These are phyloP conservation scores for Epinotia ramella DNA, from an alignment of 2,888 invertebrate genomes.

Conservation along the genomic window DNA sequence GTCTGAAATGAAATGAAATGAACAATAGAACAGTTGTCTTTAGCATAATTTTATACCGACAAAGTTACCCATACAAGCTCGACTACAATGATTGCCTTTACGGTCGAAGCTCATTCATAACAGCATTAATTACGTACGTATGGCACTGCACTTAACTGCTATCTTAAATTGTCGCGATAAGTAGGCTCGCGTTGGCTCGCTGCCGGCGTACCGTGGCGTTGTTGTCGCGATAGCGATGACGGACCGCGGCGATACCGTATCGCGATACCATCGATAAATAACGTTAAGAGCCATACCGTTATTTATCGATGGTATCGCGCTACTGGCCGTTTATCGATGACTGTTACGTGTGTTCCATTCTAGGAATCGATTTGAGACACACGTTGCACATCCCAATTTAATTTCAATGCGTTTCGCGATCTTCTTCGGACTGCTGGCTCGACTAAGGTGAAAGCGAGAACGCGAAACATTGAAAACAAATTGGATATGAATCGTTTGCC, in stretches of 20 bases:
- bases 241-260: constrained; percentile 36
- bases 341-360: constrained; percentile 8
- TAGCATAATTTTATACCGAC: background rate
- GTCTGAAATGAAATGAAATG: too few relatives aligned
- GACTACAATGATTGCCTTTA: background rate
- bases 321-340: constrained; percentile 18
- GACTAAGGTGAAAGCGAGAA: too few relatives aligned
- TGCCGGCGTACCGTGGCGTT: constrained; percentile 24
- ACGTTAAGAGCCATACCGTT: constrained; percentile 26
- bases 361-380: background rate
- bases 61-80: background rate
- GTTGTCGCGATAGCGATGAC: constrained; percentile 32
- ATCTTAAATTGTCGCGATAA: constrained; percentile 38
- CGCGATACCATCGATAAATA: too few relatives aligned
- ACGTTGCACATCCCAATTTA: background rate
- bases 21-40: background rate
- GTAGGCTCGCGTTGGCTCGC: constrained; percentile 17
- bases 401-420: background rate
- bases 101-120: background rate
- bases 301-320: constrained; percentile 39
- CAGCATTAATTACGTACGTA: background rate
- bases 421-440: too few relatives aligned
- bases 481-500: too few relatives aligned
- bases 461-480: too few relatives aligned
- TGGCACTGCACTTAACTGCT: constrained; percentile 16